Evolutionary conservation across 2,888 invertebrate genomes (phyloP).

Genomic region (Trilocha varians): DNA sequence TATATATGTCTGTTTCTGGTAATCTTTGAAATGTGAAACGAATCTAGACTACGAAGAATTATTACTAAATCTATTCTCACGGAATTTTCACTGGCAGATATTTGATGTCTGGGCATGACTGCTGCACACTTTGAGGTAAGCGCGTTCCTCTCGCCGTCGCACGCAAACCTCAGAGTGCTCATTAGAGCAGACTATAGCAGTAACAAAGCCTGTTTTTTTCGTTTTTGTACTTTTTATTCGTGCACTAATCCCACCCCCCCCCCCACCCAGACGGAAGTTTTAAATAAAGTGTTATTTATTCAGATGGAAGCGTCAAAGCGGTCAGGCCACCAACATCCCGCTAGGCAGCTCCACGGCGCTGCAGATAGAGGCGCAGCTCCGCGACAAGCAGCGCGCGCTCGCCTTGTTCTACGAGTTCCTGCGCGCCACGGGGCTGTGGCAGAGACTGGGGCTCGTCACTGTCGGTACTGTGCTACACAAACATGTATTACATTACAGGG

Average conservation of each 20-base stretch:
- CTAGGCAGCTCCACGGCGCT: constrained; percentile 84
- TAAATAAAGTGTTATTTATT: neutral
- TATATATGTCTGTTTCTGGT: too few species aligned
- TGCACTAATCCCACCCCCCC: too few species aligned
- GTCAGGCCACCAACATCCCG: constrained; percentile 48
- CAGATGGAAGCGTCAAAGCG: constrained; percentile 50
- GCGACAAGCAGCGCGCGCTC: constrained; percentile 89
- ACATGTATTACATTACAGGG: too few species aligned
- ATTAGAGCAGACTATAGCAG: neutral
- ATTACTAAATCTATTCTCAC: too few species aligned
- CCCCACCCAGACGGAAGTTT: too few species aligned
- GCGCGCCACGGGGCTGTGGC: constrained; percentile 78
- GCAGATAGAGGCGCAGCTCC: constrained; percentile 87
- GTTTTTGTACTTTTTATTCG: too few species aligned
- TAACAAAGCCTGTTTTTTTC: neutral
- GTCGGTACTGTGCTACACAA: too few species aligned
- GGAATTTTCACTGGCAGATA: too few species aligned
- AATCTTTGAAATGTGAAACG: too few species aligned
- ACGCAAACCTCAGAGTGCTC: neutral
- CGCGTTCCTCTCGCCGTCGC: neutral
- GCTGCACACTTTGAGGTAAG: too few species aligned
- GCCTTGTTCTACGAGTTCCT: constrained; percentile 84
- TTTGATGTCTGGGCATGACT: too few species aligned
- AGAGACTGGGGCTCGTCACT: constrained; percentile 60
- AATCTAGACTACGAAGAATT: too few species aligned